phyloP scores from a whole-genome alignment of 1,140 invertebrate species.

The Rhagoletis zephyria region DNA sequence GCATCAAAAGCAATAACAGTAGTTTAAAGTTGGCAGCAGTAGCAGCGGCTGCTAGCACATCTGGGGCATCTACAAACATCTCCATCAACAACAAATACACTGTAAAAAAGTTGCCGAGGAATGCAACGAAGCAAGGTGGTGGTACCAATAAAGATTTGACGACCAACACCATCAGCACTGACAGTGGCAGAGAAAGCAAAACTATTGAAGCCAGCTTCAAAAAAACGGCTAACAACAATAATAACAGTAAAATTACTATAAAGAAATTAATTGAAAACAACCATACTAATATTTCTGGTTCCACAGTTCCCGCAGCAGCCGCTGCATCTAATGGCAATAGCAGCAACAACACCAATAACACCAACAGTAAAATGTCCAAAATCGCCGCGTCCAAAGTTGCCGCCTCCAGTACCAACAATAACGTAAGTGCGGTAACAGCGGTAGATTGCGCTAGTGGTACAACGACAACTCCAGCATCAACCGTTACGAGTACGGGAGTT shows the following conservation, averaged over 20 bases:
- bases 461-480: slow-evolving; percentile 29
- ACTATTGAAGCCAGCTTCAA: slow-evolving; percentile 6
- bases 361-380: slow-evolving; percentile 62
- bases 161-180: slow-evolving; percentile 1
- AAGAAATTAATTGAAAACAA: slow-evolving; percentile 55
- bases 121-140: slow-evolving; percentile 19
- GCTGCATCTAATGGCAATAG: slow-evolving; percentile 61
- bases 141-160: slow-evolving; percentile 35
- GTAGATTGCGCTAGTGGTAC: slow-evolving; percentile 24
- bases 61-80: slow-evolving; percentile 41
- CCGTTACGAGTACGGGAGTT: slow-evolving; percentile 59
- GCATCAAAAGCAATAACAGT: slow-evolving; percentile 50
- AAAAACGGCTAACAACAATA: slow-evolving; percentile 54
- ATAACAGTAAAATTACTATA: slow-evolving; percentile 55
- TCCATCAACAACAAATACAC: neutral
- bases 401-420: slow-evolving; percentile 52
- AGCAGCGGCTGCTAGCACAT: slow-evolving; percentile 52
- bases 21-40: slow-evolving; percentile 56
- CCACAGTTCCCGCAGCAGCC: slow-evolving; percentile 33
- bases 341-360: slow-evolving; percentile 62
- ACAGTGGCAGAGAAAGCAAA: slow-evolving; percentile 2
- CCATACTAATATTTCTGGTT: slow-evolving; percentile 57
- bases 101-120: slow-evolving; percentile 35
- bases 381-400: slow-evolving; percentile 62
- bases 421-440: neutral